Evolutionary conservation across 2,888 invertebrate species (phyloP).

Genomic region (Ligdia adustata): DNA sequence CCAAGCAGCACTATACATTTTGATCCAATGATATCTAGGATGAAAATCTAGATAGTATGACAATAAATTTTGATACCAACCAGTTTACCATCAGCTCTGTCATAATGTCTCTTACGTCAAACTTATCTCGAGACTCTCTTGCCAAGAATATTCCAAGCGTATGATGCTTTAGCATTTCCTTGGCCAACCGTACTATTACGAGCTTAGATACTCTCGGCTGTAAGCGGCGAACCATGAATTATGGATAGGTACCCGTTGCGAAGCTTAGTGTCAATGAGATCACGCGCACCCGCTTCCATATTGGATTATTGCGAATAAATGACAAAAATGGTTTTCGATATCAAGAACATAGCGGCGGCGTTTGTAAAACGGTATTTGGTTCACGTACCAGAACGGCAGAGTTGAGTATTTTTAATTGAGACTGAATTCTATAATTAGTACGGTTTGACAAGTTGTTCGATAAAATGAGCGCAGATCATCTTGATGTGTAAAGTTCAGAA

Average conservation of each 20-base stretch:
- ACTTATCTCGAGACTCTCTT: too few species aligned
- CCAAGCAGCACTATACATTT: too few species aligned
- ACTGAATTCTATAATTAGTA: slow-evolving; percentile 29
- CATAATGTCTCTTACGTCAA: too few species aligned
- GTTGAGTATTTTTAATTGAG: slow-evolving; percentile 30
- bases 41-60: too few species aligned
- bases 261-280: slow-evolving; percentile 78
- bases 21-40: too few species aligned
- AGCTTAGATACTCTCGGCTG: slow-evolving; percentile 10
- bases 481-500: too few species aligned
- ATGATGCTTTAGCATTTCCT: neutral
- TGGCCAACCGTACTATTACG: neutral
- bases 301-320: slow-evolving; percentile 78
- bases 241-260: slow-evolving; percentile 65
- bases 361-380: slow-evolving; percentile 36
- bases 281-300: slow-evolving; percentile 70
- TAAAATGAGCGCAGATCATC: too few species aligned
- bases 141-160: neutral
- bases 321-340: slow-evolving; percentile 68
- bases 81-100: too few species aligned
- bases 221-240: slow-evolving; percentile 61
- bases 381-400: slow-evolving; percentile 31
- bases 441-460: too few species aligned
- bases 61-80: too few species aligned
- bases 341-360: slow-evolving; percentile 31